phyloP scores from a whole-genome alignment of 2,113 vertebrate species.

The Melierax canorus region DNA sequence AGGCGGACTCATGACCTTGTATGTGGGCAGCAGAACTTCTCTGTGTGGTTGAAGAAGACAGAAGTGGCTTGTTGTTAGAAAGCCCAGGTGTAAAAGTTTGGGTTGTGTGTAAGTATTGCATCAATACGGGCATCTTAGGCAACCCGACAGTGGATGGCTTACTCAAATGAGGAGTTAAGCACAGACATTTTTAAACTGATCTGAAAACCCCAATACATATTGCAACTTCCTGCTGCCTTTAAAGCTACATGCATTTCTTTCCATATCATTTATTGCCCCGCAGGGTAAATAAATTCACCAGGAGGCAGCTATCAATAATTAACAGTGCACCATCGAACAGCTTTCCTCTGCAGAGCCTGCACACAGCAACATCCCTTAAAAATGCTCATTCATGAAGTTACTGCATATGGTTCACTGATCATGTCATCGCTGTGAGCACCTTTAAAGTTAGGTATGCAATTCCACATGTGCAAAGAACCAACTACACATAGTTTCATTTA shows the following conservation, averaged over 20 bases:
- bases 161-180: background rate
- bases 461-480: background rate
- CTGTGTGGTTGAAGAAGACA: background rate
- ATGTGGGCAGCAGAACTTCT: background rate
- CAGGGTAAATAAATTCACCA: background rate
- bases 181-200: background rate
- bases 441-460: rapidly evolving
- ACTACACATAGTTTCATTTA: rapidly evolving
- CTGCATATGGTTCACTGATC: rapidly evolving
- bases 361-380: rapidly evolving
- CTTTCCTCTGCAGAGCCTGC: background rate
- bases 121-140: rapidly evolving
- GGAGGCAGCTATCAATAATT: background rate
- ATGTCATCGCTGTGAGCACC: rapidly evolving
- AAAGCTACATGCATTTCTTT: background rate
- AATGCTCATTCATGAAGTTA: rapidly evolving
- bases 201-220: background rate
- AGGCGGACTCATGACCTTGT: background rate
- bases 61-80: background rate
- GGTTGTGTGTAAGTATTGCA: background rate
- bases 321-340: rapidly evolving
- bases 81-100: background rate
- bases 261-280: background rate
- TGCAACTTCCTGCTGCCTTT: background rate
- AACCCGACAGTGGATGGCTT: rapidly evolving